phyloP scores from a whole-genome alignment of 2,888 invertebrate species.

The Spodoptera picta region DNA sequence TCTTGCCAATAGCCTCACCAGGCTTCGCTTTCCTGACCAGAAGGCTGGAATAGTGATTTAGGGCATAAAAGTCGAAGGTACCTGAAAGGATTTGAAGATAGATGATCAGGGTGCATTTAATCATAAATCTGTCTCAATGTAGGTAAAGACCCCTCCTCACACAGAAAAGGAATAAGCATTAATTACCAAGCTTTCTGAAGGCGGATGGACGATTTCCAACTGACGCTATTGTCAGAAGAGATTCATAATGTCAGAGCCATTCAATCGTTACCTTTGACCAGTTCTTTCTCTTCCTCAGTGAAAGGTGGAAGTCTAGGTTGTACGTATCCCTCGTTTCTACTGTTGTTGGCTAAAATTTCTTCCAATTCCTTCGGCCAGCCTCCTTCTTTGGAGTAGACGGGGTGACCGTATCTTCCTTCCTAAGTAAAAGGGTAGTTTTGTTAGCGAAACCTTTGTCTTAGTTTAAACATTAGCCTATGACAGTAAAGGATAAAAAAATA shows the following conservation, averaged over 20 bases:
- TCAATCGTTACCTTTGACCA: conserved; percentile 59
- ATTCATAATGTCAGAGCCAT: no score
- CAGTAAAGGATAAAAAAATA: no score
- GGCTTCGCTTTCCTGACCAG: conserved; percentile 49
- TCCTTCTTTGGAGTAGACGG: conserved; percentile 64
- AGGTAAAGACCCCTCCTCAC: no score
- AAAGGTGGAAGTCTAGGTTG: conserved; percentile 64
- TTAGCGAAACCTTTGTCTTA: no score
- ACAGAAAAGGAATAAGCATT: no score
- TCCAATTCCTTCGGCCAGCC: conserved; percentile 67
- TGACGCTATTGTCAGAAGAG: no score
- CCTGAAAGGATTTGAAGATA: conserved; percentile 39
- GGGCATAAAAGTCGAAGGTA: conserved; percentile 60
- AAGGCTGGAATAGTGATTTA: conserved; percentile 60
- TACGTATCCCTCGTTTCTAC: conserved; percentile 55
- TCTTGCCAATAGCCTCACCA: conserved; percentile 49
- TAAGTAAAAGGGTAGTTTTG: conserved; percentile 6
- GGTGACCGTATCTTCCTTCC: conserved; percentile 53
- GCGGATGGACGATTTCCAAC: no score
- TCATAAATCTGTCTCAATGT: no score
- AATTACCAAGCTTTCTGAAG: no score
- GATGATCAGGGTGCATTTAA: no score
- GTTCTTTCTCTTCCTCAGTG: conserved; percentile 63
- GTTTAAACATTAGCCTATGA: no score
- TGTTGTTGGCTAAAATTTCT: conserved; percentile 57